These are phyloP conservation scores for Umimayanthus chanpuru DNA, from an alignment of 92 coral and sea anemone genomes.

Conservation along the genomic window DNA sequence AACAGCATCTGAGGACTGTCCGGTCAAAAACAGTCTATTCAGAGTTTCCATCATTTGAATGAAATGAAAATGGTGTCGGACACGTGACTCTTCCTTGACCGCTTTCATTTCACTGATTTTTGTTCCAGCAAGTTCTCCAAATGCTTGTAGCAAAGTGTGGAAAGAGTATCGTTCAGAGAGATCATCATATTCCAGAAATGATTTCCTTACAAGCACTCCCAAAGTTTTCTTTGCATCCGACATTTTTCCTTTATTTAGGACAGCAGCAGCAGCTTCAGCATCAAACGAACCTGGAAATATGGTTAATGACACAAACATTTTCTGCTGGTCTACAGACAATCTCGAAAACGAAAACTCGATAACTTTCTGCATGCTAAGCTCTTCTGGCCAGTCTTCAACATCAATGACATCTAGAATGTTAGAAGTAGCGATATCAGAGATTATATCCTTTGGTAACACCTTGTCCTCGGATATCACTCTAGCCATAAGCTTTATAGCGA, in stretches of 20 bases:
- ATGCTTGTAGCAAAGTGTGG: background rate
- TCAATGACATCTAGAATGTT: conserved; percentile 20
- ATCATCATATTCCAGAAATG: background rate
- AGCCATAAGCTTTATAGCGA: too few relatives aligned
- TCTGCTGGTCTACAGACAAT: too few relatives aligned
- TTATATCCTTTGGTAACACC: background rate
- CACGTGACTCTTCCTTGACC: background rate
- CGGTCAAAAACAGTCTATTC: background rate
- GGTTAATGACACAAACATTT: background rate
- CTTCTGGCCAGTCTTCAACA: background rate
- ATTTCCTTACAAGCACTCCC: background rate
- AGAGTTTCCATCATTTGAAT: background rate
- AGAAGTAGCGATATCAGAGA: background rate
- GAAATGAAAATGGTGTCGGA: background rate
- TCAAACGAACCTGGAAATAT: background rate
- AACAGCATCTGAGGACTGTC: background rate
- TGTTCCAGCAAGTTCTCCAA: background rate
- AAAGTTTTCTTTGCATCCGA: background rate
- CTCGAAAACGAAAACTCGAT: background rate
- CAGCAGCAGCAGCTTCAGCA: background rate
- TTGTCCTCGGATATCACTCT: too few relatives aligned
- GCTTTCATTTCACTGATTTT: background rate
- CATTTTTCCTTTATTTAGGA: background rate
- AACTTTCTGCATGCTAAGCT: background rate
- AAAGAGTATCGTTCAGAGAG: background rate